Base-by-base conservation (phyloP, 2,888 invertebrate species). In the Galeruca laticollis region DNA sequence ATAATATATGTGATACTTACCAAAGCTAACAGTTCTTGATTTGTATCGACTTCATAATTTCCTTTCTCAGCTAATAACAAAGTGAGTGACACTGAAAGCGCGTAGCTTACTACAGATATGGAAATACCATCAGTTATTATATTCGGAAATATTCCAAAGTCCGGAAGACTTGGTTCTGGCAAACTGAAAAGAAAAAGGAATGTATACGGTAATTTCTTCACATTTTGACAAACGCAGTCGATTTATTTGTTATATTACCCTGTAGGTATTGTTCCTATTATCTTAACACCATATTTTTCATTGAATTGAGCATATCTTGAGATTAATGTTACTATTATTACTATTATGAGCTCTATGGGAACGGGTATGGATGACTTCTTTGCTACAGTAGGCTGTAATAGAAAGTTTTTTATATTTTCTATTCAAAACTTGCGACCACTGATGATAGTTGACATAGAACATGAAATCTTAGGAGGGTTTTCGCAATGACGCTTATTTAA, bases 331-430 rank as follows among this genome's bases (percentile, higher is more conserved):
- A 92, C 92, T 35, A 88, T 84, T 20, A 92, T 86, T 1, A 94
- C 92, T 26, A 90, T 90, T 51, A 94, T 87, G 35, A 95, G 85
- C 82, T 95, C 94, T 60, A 92, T 90, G 0, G 94, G 94, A 54
- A 94, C 83, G 0, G 94, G 94, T 80, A 93, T 88, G 57, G 87
- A 87, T 62, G 89, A 89, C 72, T 84, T 87, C 81, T 90, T 90
- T 6, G 87, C 87, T 13, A 89, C 78, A 77, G 86, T 85, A 0
- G 91, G 90, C 88, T 91, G 84, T 85, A 82, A 82, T 5, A 26
- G 6, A 26, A 26, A 5, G 2, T 26, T 1, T 26, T 26, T 26
- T 26, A 26, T 26, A 1, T 5, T 26, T 26, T 6, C 3, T 6
- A 6, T 1, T 6, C 26, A 26, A 26, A 26, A 5, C 26, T 0